phyloP scores from a whole-genome alignment of 2,113 vertebrate genomes.

The Carlito syrichta region DNA sequence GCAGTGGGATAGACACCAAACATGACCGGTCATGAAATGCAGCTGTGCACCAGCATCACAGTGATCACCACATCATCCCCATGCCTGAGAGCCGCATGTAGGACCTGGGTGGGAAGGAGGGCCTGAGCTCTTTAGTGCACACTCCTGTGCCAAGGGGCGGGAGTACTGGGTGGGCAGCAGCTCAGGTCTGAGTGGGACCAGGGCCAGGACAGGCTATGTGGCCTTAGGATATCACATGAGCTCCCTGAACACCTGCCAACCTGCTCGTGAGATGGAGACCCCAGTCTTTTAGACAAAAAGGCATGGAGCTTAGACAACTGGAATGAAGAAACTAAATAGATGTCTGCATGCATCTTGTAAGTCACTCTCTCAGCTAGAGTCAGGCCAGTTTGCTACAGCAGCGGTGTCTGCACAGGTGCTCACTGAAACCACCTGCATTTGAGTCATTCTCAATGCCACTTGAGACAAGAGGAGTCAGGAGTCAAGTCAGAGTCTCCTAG shows the following conservation, averaged over 20 bases:
- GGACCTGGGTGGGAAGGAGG: neutral
- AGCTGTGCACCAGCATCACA: no score
- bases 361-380: neutral
- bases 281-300: neutral
- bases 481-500: neutral
- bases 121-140: neutral
- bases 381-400: neutral
- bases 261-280: neutral
- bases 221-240: neutral
- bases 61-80: neutral
- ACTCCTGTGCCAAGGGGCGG: neutral
- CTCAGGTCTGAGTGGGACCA: neutral
- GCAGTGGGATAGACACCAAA: neutral
- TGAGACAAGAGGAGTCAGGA: neutral
- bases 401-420: neutral
- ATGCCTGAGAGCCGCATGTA: neutral
- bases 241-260: neutral
- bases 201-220: no score
- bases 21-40: neutral
- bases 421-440: neutral
- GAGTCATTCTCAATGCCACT: neutral
- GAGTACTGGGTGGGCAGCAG: neutral
- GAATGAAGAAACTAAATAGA: neutral
- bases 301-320: neutral
- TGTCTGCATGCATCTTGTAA: fast-evolving